Evolutionary conservation across 1,140 invertebrate genomes (phyloP).

Genomic region (Temnothorax longispinosus): DNA sequence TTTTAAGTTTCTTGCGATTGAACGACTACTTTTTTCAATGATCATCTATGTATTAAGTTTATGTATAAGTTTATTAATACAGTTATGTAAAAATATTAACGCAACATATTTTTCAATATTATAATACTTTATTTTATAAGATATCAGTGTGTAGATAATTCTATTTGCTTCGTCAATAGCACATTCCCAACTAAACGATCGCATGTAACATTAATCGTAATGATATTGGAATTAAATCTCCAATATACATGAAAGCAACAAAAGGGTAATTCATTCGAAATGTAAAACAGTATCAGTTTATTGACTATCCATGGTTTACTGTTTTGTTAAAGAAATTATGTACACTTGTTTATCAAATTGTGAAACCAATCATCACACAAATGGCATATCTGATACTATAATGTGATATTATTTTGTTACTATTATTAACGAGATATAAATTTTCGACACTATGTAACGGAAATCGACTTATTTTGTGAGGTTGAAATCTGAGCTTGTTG

Average conservation of each 20-base stretch:
- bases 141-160: background rate
- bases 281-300: too few species aligned
- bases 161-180: too few species aligned
- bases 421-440: constrained; percentile 52
- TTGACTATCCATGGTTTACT: constrained; percentile 16
- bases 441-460: constrained; percentile 48
- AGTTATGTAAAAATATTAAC: constrained; percentile 29
- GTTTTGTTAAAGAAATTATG: constrained; percentile 39
- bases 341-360: constrained; percentile 39
- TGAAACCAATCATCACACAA: background rate
- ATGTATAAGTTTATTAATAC: constrained; percentile 22
- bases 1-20: background rate
- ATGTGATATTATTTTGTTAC: constrained; percentile 14
- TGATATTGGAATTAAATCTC: too few species aligned
- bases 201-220: too few species aligned
- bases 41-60: background rate
- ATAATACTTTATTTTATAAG: background rate
- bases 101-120: background rate
- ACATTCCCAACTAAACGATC: too few species aligned
- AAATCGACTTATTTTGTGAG: constrained; percentile 50
- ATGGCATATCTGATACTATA: constrained; percentile 3
- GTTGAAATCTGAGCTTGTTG: constrained; percentile 49
- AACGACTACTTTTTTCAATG: background rate
- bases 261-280: too few species aligned
- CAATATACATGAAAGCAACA: too few species aligned